Percentiles rank a stretch among this genome's conserved stretches.
phyloP scores from a whole-genome alignment of 1,140 invertebrate species.

The Hestina assimilis region DNA sequence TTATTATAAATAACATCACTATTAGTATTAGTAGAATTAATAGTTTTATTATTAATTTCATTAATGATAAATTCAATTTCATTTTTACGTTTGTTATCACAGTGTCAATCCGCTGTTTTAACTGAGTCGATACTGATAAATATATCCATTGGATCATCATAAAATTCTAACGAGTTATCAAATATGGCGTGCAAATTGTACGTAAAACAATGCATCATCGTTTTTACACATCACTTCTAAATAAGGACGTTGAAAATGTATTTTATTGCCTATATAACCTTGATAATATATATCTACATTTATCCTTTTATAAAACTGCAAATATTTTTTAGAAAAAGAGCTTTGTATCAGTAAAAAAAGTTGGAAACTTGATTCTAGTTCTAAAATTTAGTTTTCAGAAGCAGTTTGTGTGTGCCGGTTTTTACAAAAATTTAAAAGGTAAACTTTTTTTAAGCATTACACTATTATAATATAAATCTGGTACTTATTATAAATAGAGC shows the following conservation, averaged over 20 bases:
- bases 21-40: slow-evolving; percentile 54
- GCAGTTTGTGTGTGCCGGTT: too few relatives aligned
- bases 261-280: not conserved
- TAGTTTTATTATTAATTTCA: slow-evolving; percentile 50
- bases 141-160: not conserved
- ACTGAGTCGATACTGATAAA: slow-evolving; percentile 24
- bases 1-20: slow-evolving; percentile 51
- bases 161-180: slow-evolving; percentile 4
- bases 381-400: too few relatives aligned
- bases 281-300: not conserved
- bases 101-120: slow-evolving; percentile 16
- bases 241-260: not conserved
- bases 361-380: too few relatives aligned
- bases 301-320: too few relatives aligned
- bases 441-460: too few relatives aligned
- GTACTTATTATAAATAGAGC: too few relatives aligned
- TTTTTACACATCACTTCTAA: not conserved
- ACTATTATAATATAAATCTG: too few relatives aligned
- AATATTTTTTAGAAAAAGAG: too few relatives aligned
- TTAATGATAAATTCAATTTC: slow-evolving; percentile 44
- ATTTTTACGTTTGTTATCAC: slow-evolving; percentile 35
- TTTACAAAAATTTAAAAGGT: not conserved
- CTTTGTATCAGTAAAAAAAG: too few relatives aligned
- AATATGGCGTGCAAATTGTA: slow-evolving; percentile 11
- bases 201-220: not conserved